A percentile compares a stretch with the other conserved stretches of the same genome.
These are phyloP conservation scores for Meloidogyne floridensis DNA, from an alignment of 1,140 invertebrate species.

Conservation along the genomic window DNA sequence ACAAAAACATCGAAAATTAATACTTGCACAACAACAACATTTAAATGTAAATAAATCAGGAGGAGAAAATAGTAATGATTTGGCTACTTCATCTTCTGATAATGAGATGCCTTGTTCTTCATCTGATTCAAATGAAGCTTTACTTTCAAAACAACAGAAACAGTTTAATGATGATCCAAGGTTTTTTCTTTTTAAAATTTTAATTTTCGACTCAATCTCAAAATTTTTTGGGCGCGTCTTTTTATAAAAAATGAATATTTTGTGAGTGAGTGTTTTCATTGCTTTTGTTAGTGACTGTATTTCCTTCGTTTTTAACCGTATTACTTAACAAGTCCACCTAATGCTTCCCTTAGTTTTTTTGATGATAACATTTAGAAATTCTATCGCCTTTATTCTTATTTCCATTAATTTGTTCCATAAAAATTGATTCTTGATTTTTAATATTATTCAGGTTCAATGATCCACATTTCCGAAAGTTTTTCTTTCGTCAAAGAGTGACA, in stretches of 20 bases:
- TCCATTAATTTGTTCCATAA: too few species aligned
- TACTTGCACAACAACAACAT: slow-evolving; percentile 19
- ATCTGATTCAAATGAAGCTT: neutral
- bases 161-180: slow-evolving; percentile 19
- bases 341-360: too few species aligned
- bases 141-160: neutral
- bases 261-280: too few species aligned
- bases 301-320: too few species aligned
- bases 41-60: neutral
- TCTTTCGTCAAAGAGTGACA: slow-evolving; percentile 51
- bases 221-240: too few species aligned
- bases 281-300: too few species aligned
- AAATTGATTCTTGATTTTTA: neutral
- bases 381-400: neutral
- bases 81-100: neutral
- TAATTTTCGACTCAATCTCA: neutral
- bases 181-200: neutral
- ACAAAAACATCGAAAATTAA: slow-evolving; percentile 17
- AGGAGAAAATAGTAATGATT: neutral
- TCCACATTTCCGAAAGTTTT: slow-evolving; percentile 47
- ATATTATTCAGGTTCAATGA: slow-evolving; percentile 28
- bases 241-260: too few species aligned
- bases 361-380: too few species aligned
- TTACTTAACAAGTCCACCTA: too few species aligned
- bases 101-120: slow-evolving; percentile 5